These are phyloP conservation scores for Cephalopholis sonnerati DNA, from an alignment of 2,113 vertebrate species.

Conservation along the genomic window DNA sequence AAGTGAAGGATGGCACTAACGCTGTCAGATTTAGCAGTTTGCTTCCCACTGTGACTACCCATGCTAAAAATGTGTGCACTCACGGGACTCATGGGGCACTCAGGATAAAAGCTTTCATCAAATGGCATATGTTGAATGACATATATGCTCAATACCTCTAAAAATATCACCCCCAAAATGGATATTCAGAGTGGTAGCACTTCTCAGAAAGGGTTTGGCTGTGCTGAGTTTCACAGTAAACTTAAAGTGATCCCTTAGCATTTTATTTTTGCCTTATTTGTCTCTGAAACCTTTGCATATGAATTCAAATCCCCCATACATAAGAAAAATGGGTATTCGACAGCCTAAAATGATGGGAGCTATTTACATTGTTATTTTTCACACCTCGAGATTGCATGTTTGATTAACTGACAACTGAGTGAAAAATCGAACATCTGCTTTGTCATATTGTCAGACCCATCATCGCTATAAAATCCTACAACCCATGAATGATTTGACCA, in stretches of 20 bases:
- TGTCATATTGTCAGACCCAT: background rate
- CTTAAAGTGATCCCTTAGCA: background rate
- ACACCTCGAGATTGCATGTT: conserved; percentile 16
- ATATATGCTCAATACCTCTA: conserved; percentile 16
- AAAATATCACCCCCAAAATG: conserved; percentile 40
- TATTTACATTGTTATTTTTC: background rate
- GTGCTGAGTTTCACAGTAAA: background rate
- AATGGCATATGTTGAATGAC: conserved; percentile 45
- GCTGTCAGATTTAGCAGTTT: conserved; percentile 6
- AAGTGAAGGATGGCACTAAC: conserved; percentile 4
- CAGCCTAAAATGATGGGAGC: background rate
- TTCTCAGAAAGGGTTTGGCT: background rate
- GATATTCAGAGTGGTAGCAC: background rate
- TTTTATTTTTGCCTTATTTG: background rate
- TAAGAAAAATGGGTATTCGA: background rate
- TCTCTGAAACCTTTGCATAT: background rate
- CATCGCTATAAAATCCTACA: conserved; percentile 1
- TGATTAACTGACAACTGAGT: conserved; percentile 22
- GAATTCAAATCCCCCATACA: background rate
- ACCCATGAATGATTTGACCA: conserved; percentile 9
- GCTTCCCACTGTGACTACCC: background rate
- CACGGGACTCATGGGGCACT: conserved; percentile 3
- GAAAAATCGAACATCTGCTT: background rate
- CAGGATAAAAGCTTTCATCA: conserved; percentile 45
- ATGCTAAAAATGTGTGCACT: conserved; percentile 33